phyloP scores from a whole-genome alignment of 2,797 vertebrate genomes.

The Perodicticus potto region DNA sequence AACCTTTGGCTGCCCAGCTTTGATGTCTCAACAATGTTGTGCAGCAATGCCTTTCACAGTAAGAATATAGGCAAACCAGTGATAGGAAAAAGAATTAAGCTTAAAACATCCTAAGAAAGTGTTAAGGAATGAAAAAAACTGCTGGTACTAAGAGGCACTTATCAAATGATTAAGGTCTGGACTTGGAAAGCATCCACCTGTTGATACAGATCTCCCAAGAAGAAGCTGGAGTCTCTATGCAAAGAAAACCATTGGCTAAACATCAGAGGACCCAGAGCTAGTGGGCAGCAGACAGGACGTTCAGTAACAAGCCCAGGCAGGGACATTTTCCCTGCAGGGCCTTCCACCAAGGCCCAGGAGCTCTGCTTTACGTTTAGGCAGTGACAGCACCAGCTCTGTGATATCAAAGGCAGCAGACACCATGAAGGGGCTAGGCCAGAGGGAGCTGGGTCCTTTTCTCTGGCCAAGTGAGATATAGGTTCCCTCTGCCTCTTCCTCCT shows the following conservation, averaged over 20 bases:
- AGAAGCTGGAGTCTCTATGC: not conserved
- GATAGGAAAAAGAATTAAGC: not conserved
- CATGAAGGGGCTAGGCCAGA: not conserved
- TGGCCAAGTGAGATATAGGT: too few relatives aligned
- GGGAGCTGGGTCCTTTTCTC: not conserved
- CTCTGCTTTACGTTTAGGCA: not conserved
- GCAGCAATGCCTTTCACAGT: not conserved
- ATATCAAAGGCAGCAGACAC: not conserved
- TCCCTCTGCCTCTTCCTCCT: too few relatives aligned
- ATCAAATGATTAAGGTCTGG: not conserved
- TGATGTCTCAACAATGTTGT: not conserved
- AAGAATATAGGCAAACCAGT: too few relatives aligned
- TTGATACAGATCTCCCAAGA: not conserved
- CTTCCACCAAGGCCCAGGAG: not conserved
- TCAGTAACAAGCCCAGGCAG: not conserved
- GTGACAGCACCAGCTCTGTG: not conserved
- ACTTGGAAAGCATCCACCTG: not conserved
- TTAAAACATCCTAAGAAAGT: not conserved
- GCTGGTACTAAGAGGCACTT: not conserved
- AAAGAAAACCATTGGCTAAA: not conserved
- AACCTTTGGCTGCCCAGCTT: too few relatives aligned
- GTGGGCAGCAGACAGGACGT: not conserved
- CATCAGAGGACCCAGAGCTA: not conserved
- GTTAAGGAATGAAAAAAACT: not conserved
- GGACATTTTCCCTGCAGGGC: not conserved